Percentiles rank a stretch among this genome's conserved stretches.
Evolutionary conservation across 1,140 invertebrate species (phyloP).

Genomic region (Monomorium pharaonis): DNA sequence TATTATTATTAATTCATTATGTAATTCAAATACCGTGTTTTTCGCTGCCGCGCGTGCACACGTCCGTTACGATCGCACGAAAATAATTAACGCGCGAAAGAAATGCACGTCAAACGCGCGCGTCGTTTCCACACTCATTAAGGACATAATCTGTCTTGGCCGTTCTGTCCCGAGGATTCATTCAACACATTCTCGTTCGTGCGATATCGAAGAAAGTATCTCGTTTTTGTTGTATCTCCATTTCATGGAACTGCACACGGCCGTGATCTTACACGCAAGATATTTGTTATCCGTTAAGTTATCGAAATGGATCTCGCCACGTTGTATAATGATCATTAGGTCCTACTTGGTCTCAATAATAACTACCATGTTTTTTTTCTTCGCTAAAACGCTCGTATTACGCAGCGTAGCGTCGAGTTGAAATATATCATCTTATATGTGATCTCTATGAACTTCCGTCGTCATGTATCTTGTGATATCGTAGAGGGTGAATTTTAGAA

Average conservation of each 20-base stretch:
- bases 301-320: slow-evolving; percentile 12
- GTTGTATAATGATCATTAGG: background rate
- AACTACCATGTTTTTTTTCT: background rate
- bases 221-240: slow-evolving; percentile 16
- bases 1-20: slow-evolving; percentile 62
- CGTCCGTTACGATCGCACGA: slow-evolving; percentile 47
- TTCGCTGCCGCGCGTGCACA: slow-evolving; percentile 52
- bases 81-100: slow-evolving; percentile 53
- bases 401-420: background rate
- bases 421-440: slow-evolving; percentile 3
- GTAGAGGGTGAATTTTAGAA: background rate
- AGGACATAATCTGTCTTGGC: background rate
- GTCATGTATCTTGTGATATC: slow-evolving; percentile 22
- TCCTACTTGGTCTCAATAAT: background rate
- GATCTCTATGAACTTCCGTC: slow-evolving; percentile 21
- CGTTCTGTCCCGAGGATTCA: slow-evolving; percentile 36
- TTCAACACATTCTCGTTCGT: slow-evolving; percentile 25
- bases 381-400: slow-evolving; percentile 18
- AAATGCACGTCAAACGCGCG: slow-evolving; percentile 45
- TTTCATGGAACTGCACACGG: background rate
- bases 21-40: slow-evolving; percentile 56
- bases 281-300: slow-evolving; percentile 23
- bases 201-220: slow-evolving; percentile 19
- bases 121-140: slow-evolving; percentile 21
- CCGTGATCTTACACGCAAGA: slow-evolving; percentile 7